Evolutionary conservation across 1,140 invertebrate species (phyloP).

Genomic region (Drosophila nigrodunni): DNA sequence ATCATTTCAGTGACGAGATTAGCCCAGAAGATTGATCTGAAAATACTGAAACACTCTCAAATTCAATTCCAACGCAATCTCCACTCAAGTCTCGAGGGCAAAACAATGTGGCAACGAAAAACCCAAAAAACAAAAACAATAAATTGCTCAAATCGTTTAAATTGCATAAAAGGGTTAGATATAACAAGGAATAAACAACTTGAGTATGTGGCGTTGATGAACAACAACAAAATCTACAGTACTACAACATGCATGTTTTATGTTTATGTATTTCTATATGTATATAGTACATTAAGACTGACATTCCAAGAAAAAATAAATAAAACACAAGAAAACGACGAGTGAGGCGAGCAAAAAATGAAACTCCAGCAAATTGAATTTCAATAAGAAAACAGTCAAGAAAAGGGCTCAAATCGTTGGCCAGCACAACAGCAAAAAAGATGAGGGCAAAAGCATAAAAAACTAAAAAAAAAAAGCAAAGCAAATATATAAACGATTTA

Average conservation of each 20-base stretch:
- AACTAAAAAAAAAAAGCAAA: conserved; percentile 68
- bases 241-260: conserved; percentile 14
- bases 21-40: conserved; percentile 60
- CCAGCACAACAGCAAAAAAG: conserved; percentile 42
- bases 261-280: conserved; percentile 2
- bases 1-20: conserved; percentile 74
- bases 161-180: conserved; percentile 64
- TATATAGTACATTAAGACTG: conserved; percentile 15
- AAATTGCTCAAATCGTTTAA: conserved; percentile 65
- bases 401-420: conserved; percentile 68
- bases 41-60: conserved; percentile 54
- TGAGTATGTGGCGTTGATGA: conserved; percentile 66
- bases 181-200: conserved; percentile 43
- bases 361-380: conserved; percentile 75
- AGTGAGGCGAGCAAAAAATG: conserved; percentile 20
- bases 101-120: conserved; percentile 48
- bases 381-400: conserved; percentile 75
- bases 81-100: conserved; percentile 11
- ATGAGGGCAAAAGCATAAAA: conserved; percentile 12
- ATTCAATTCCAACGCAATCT: conserved; percentile 79
- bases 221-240: conserved; percentile 11
- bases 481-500: conserved; percentile 78
- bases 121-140: conserved; percentile 47
- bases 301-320: neutral
- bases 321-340: too few relatives aligned